Base-by-base conservation (phyloP, 30 jellyfish, hydroid and myxozoan genomes). In the Hydractinia symbiolongicarpus region DNA sequence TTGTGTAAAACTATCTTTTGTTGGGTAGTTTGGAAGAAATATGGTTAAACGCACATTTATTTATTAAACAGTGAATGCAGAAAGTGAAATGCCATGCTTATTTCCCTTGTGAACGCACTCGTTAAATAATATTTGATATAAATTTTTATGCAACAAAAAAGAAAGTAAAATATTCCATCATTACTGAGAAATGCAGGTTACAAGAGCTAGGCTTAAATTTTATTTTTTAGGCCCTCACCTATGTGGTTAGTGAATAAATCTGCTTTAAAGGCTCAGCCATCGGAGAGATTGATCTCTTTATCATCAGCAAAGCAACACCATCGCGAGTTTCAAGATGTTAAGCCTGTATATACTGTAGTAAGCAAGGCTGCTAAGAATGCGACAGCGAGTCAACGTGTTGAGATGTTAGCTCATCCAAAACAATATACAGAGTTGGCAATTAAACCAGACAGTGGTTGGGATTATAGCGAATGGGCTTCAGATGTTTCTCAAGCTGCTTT, bases 381-480 rank as follows among this genome's bases (percentile, higher is more conserved):
- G 5, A 82, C 54, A 5, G 78, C 98, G 4, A 91, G 91, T 74
- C 82, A 74, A 40, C 86, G 98, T 20, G 53, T 86, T 53, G 96
- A 91, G 61, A 49, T 54, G 11, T 69, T 91, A 66, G 86, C 98
- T 72, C 74, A 90, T 55, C 80, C 98, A 17, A 91, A 91, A 76
- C 85, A 72, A 20, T 81, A 81, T 73, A 66, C 49, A 61, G 96
- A 91, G 16, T 74, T 91, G 44, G 89, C 95, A 44, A 86, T 91
- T 17, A 91, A 91, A 72, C 96, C 98, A 14, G 85, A 91, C 77
- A 87, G 96, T 7, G 61, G 87, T 14, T 91, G 98, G 98, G 98
- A 91, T 71, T 91, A 94, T 92, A 87, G 96, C 50, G 98, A 91
- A 67, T 91, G 98, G 98, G 95, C 83, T 64, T 91, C 96, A 17